phyloP scores from a whole-genome alignment of 2,888 invertebrate genomes.

The Arrhopalites spinosus region DNA sequence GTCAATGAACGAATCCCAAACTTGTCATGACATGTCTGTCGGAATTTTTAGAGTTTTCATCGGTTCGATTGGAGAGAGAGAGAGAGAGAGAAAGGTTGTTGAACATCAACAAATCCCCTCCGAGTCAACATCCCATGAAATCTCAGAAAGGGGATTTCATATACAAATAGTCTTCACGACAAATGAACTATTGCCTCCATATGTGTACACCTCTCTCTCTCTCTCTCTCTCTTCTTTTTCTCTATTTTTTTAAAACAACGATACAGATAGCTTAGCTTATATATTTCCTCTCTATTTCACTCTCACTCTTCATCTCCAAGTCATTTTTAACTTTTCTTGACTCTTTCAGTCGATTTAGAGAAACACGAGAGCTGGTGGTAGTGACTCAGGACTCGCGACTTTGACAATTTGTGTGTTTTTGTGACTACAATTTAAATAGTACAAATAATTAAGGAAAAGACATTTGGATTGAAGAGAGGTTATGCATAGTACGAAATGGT shows the following conservation, averaged over 20 bases:
- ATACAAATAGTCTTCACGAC: neutral
- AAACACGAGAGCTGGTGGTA: no score
- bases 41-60: neutral
- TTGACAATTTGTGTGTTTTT: no score
- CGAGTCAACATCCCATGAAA: neutral
- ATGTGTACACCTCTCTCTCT: neutral
- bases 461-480: neutral
- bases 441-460: neutral
- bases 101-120: slow-evolving; percentile 20
- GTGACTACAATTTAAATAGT: neutral
- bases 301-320: neutral
- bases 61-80: neutral
- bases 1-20: slow-evolving; percentile 21
- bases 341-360: neutral
- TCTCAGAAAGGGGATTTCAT: neutral
- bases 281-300: neutral
- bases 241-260: neutral
- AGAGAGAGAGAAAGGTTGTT: slow-evolving; percentile 29
- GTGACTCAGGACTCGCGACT: neutral
- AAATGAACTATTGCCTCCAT: no score
- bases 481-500: no score
- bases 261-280: no score
- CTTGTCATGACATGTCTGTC: neutral
- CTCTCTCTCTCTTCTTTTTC: slow-evolving; percentile 22
- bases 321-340: neutral